Conservation (phyloP, 2,888 invertebrate genomes). For the Mythimna vitellina region DNA sequence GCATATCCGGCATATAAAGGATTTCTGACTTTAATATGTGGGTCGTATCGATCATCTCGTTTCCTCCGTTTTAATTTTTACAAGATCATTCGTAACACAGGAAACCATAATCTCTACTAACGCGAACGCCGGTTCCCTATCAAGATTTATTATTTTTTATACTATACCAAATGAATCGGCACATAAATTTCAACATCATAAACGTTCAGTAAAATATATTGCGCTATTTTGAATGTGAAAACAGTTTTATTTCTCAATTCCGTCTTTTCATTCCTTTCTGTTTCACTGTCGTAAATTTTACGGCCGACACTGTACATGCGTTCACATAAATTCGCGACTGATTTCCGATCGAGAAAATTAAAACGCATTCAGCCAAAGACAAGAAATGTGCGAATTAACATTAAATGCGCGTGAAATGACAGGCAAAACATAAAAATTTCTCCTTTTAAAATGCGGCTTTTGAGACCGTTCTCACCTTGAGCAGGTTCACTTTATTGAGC, state of each 20-base stretch:
- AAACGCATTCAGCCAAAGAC: conserved; percentile 78
- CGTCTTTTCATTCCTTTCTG: conserved; percentile 73
- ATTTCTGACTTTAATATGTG: conserved; percentile 51
- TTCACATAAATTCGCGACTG: conserved; percentile 76
- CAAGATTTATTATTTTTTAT: conserved; percentile 78
- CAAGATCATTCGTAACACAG: conserved; percentile 72
- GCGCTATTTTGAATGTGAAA: conserved; percentile 80
- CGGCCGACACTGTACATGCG: conserved; percentile 77
- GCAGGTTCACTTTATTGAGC: conserved; percentile 81
- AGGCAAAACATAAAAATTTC: conserved; percentile 85
- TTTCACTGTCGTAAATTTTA: conserved; percentile 77
- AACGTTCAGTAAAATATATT: conserved; percentile 80
- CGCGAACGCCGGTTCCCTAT: conserved; percentile 73
- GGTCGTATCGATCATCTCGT: conserved; percentile 55
- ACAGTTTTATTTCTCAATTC: conserved; percentile 83
- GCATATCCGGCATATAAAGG: conserved; percentile 51
- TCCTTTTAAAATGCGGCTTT: conserved; percentile 81
- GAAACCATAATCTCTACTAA: conserved; percentile 71
- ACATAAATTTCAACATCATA: conserved; percentile 79
- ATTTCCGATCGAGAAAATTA: conserved; percentile 79
- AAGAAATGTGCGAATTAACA: conserved; percentile 85
- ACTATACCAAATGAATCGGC: conserved; percentile 74
- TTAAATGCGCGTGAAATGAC: conserved; percentile 89
- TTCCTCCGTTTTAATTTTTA: conserved; percentile 64
- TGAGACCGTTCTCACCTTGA: conserved; percentile 84